Evolutionary conservation across 2,113 vertebrate species (phyloP), one percentile per base, ranked within the genome.

Genomic region (Chamaetylas fuelleborni): DNA sequence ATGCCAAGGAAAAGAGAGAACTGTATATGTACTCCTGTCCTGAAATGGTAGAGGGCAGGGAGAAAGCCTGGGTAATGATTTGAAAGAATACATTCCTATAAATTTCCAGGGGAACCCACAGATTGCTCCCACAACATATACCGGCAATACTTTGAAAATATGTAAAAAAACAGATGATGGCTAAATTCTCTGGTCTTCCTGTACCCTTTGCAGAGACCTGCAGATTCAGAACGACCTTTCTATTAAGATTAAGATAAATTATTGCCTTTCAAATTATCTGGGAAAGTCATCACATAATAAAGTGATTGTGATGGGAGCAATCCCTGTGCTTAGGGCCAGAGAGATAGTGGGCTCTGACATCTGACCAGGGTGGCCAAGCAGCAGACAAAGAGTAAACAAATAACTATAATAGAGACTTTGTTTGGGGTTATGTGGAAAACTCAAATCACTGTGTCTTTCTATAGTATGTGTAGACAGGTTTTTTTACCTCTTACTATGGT

Each of bases 1-100:
- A 81, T 95, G 98, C 98, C 98, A 98, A 98, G 96, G 97, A 97
- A 98, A 98, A 98, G 98, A 98, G 78, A 98, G 94, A 93, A 84
- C 96, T 96, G 96, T 97, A 96, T 97, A 95, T 95, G 81, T 94
- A 65, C 90, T 97, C 81, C 96, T 97, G 94, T 97, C 97, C 95
- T 96, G 96, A 97, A 97, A 94, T 85, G 83, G 96, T 96, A 79
- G 96, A 98, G 96, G 93, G 93, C 82, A 96, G 90, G 77, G 60
- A 94, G 86, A 96, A 96, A 43, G 67, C 80, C 80, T 91, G 93
- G 45, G 25, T 54, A 92, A 74, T 42, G 60, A 90, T 82, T 80
- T 93, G 86, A 93, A 97, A 96, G 90, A 96, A 92, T 95, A 86
- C 54, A 88, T 93, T 96, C 95, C 94, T 53, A 72, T 87, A 81